These are phyloP conservation scores for Platyscapa corneri DNA, from an alignment of 1,140 invertebrate species.

Conservation along the genomic window DNA sequence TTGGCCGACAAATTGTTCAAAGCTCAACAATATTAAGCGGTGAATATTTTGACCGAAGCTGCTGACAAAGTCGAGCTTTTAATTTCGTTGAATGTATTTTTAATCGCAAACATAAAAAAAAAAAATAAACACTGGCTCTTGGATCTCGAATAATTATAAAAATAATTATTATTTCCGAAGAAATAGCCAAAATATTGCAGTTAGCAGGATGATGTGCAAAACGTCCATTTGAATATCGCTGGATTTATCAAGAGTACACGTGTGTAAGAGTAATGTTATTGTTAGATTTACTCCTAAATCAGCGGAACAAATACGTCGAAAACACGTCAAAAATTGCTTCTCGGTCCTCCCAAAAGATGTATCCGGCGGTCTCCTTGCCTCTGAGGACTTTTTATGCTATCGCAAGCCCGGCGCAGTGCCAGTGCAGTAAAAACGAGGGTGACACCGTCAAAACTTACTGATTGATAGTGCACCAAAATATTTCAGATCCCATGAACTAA, in stretches of 20 bases:
- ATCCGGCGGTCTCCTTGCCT: not conserved
- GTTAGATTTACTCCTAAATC: not conserved
- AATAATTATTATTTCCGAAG: too few species aligned
- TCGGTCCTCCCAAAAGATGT: conserved; percentile 14
- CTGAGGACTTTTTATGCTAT: not conserved
- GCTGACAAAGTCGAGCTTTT: too few species aligned
- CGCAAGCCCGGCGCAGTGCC: not conserved
- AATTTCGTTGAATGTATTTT: too few species aligned
- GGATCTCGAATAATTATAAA: too few species aligned
- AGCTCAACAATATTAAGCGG: too few species aligned
- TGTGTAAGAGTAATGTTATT: not conserved
- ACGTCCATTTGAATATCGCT: not conserved
- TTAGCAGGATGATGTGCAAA: not conserved
- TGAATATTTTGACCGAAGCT: too few species aligned
- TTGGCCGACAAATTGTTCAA: too few species aligned
- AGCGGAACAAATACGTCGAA: not conserved
- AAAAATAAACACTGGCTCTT: too few species aligned
- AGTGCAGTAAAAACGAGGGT: not conserved
- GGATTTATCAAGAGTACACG: not conserved
- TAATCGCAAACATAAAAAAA: too few species aligned
- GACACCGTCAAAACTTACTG: conserved; percentile 1
- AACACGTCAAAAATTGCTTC: not conserved
- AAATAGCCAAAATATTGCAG: too few species aligned
- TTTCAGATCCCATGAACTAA: not conserved
- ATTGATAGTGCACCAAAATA: not conserved